A percentile compares a stretch with the other conserved stretches of the same genome.
Evolutionary conservation across 2,888 invertebrate genomes (phyloP).

Genomic region (Luperina nickerlii): DNA sequence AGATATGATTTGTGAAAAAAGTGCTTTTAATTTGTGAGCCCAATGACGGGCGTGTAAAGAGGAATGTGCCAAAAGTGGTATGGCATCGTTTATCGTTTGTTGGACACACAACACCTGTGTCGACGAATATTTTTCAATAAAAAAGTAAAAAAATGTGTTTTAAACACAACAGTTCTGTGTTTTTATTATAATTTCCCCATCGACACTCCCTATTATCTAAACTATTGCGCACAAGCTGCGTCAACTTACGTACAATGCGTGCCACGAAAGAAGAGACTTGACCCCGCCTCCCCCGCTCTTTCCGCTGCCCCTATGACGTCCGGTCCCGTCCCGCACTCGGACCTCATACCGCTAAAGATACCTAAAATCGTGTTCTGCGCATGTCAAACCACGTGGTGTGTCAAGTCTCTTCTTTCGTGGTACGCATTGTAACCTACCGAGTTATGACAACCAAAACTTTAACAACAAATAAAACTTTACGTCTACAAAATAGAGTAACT

Average conservation of each 20-base stretch:
- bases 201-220: not conserved
- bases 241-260: too few relatives aligned
- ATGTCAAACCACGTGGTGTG: too few relatives aligned
- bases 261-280: too few relatives aligned
- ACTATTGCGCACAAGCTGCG: not conserved
- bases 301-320: too few relatives aligned
- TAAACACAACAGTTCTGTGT: slow-evolving; percentile 87
- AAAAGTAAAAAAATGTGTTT: slow-evolving; percentile 89
- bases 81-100: slow-evolving; percentile 78
- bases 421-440: too few relatives aligned
- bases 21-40: slow-evolving; percentile 70
- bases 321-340: too few relatives aligned
- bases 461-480: too few relatives aligned
- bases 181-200: slow-evolving; percentile 74
- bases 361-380: too few relatives aligned
- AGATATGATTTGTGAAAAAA: slow-evolving; percentile 69
- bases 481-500: not conserved
- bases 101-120: slow-evolving; percentile 84
- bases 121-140: slow-evolving; percentile 89
- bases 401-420: too few relatives aligned
- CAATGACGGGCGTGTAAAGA: slow-evolving; percentile 65
- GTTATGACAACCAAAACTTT: not conserved
- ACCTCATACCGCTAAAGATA: too few relatives aligned
- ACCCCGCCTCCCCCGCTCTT: too few relatives aligned
- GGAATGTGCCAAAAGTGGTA: slow-evolving; percentile 78